Conservation (phyloP, 1,140 invertebrate species). For the Megathymus violae region DNA sequence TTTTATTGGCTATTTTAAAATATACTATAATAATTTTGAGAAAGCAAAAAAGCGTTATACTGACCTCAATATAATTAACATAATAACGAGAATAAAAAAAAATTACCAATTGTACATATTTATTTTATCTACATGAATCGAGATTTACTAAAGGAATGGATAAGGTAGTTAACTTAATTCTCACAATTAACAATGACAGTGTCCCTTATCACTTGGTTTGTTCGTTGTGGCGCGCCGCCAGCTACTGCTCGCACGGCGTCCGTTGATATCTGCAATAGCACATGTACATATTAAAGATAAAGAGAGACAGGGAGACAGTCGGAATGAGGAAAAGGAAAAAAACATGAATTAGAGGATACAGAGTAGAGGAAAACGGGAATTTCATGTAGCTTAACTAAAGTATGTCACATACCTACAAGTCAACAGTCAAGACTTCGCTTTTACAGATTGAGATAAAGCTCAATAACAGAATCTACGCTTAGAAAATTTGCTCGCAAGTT, state of each 20-base stretch:
- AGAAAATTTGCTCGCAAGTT: too few species aligned
- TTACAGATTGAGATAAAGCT: too few species aligned
- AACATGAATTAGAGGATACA: too few species aligned
- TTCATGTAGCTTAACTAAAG: too few species aligned
- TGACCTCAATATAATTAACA: conserved; percentile 56
- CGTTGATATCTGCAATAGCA: conserved; percentile 71
- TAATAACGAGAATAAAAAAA: conserved; percentile 43
- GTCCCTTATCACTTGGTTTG: conserved; percentile 72
- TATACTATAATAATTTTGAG: conserved; percentile 48
- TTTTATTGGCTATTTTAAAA: conserved; percentile 36
- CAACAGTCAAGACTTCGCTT: too few species aligned
- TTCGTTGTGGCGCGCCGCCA: conserved; percentile 74
- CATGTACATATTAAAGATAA: background rate
- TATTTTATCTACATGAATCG: conserved; percentile 64
- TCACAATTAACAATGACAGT: conserved; percentile 60
- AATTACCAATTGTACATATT: conserved; percentile 71
- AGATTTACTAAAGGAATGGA: conserved; percentile 64
- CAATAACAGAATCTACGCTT: too few species aligned
- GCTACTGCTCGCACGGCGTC: conserved; percentile 76
- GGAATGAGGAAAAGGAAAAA: too few species aligned
- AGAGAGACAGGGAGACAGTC: too few species aligned
- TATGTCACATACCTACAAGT: too few species aligned
- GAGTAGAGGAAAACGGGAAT: too few species aligned
- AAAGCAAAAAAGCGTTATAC: conserved; percentile 64
- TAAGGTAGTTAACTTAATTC: conserved; percentile 59